A percentile compares a stretch with the other conserved stretches of the same genome.
phyloP scores from a whole-genome alignment of 1,140 invertebrate genomes.

The Contarinia nasturtii region DNA sequence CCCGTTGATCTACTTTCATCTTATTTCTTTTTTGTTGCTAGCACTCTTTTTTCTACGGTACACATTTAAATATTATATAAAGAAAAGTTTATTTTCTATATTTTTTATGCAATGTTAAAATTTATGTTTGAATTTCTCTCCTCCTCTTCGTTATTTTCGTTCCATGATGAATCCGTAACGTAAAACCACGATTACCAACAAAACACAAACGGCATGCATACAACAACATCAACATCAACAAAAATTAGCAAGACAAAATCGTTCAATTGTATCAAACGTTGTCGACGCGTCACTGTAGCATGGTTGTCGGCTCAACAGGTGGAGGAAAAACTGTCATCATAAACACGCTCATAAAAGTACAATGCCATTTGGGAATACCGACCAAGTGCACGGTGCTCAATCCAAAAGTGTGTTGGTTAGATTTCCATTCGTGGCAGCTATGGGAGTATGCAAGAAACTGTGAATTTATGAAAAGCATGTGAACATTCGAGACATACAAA shows the following conservation, averaged over 20 bases:
- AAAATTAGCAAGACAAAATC: conserved; percentile 58
- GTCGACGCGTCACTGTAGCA: conserved; percentile 79
- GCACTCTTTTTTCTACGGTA: too few relatives aligned
- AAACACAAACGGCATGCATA: background rate
- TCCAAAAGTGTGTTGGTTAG: conserved; percentile 43
- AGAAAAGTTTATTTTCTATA: too few relatives aligned
- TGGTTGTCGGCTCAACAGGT: conserved; percentile 80
- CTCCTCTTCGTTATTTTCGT: background rate
- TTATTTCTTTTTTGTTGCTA: too few relatives aligned
- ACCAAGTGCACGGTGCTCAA: conserved; percentile 65
- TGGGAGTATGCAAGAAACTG: too few relatives aligned
- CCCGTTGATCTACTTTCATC: too few relatives aligned
- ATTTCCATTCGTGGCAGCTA: too few relatives aligned
- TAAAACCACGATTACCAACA: background rate
- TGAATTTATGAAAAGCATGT: too few relatives aligned
- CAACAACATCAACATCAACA: background rate
- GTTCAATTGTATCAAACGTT: conserved; percentile 84
- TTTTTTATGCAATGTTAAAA: too few relatives aligned
- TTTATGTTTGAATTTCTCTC: too few relatives aligned
- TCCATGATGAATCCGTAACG: background rate
- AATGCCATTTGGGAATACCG: conserved; percentile 47
- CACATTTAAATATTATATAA: too few relatives aligned
- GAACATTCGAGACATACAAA: too few relatives aligned
- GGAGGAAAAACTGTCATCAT: conserved; percentile 79
- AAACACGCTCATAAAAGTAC: conserved; percentile 59